Conservation (phyloP, 2,797 vertebrate species). For the Bryconaethiops microstoma region DNA sequence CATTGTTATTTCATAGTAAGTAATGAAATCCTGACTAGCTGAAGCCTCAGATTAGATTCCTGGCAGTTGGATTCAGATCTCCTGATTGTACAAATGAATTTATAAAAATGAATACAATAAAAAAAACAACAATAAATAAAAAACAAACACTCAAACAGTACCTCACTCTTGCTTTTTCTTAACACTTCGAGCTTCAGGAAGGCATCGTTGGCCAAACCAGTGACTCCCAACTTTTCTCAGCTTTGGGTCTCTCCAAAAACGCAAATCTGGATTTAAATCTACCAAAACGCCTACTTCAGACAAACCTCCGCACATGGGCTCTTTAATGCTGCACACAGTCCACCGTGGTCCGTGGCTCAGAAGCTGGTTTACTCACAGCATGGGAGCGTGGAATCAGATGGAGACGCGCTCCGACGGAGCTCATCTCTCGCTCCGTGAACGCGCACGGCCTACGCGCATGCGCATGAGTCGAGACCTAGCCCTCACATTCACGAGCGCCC, state of each 20-base stretch:
- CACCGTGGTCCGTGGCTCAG: neutral
- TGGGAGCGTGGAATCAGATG: neutral
- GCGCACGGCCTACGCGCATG: neutral
- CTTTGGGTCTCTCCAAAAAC: neutral
- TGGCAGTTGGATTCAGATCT: too few species aligned
- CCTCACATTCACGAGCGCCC: conserved; percentile 41
- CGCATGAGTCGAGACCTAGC: neutral
- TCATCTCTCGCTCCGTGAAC: neutral
- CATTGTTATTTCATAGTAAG: neutral
- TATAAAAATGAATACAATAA: neutral
- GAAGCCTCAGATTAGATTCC: neutral
- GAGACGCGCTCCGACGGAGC: neutral
- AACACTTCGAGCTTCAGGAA: conserved; percentile 27
- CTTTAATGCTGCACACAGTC: neutral
- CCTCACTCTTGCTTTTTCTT: neutral
- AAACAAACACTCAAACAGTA: neutral
- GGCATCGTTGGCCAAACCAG: conserved; percentile 18
- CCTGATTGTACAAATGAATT: too few species aligned
- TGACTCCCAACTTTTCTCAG: conserved; percentile 39
- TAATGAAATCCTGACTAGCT: neutral
- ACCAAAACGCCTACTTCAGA: neutral
- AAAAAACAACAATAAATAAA: neutral
- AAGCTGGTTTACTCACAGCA: conserved; percentile 21
- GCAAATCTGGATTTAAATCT: neutral
- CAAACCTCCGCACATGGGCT: neutral